Conservation (phyloP, 2,113 vertebrate genomes). For the Caloenas nicobarica region DNA sequence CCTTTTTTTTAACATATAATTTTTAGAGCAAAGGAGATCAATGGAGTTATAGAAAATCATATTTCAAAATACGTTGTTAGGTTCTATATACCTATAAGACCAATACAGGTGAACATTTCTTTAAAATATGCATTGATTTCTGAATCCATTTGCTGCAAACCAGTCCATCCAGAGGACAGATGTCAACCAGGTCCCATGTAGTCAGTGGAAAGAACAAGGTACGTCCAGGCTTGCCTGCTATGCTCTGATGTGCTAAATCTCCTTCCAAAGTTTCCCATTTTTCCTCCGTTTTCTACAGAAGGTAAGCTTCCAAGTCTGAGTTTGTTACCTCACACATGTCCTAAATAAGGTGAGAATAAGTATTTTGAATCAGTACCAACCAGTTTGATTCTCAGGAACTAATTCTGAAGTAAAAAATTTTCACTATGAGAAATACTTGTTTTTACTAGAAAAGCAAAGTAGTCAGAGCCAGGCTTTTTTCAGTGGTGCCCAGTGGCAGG, state of each 20-base stretch:
- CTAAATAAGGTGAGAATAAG: neutral
- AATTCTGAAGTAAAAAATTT: neutral
- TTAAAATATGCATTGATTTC: neutral
- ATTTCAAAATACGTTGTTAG: neutral
- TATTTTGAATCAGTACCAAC: neutral
- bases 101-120: neutral
- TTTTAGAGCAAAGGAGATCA: neutral
- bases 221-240: neutral
- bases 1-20: neutral
- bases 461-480: neutral
- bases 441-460: neutral
- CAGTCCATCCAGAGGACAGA: neutral
- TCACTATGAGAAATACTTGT: neutral
- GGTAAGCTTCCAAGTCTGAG: neutral
- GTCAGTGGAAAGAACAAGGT: neutral
- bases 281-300: neutral
- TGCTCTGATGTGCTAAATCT: neutral
- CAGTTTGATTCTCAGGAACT: neutral
- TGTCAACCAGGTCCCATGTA: neutral
- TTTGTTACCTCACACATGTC: neutral
- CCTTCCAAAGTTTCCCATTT: neutral
- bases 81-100: neutral
- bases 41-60: neutral
- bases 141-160: neutral
- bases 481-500: neutral